Evolutionary conservation across 2,113 vertebrate species (phyloP).

Genomic region (Tragelaphus buxtoni): DNA sequence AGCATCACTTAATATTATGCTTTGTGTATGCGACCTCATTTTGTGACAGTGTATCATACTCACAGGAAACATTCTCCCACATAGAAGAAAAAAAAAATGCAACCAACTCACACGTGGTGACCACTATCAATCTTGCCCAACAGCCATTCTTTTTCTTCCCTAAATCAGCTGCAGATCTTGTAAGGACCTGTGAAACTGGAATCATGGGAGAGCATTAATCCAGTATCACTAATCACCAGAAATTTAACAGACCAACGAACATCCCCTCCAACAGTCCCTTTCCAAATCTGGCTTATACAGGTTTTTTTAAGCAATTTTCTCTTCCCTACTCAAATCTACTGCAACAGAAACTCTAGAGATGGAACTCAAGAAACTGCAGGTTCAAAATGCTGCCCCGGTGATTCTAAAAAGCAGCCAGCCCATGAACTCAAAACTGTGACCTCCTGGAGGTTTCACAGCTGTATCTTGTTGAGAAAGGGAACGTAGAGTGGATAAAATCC

Average conservation of each 20-base stretch:
- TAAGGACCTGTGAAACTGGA: not conserved
- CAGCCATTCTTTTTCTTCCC: not conserved
- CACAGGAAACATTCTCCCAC: not conserved
- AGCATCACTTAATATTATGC: not conserved
- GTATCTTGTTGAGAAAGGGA: not conserved
- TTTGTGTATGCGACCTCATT: not conserved
- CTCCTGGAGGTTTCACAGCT: not conserved
- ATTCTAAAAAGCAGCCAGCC: not conserved
- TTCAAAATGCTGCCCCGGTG: not conserved
- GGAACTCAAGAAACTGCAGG: not conserved
- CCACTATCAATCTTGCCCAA: not conserved
- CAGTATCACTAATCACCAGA: not conserved
- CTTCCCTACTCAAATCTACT: not conserved
- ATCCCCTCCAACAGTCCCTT: not conserved
- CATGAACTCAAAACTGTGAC: not conserved
- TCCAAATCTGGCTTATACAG: not conserved
- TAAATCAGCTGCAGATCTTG: not conserved
- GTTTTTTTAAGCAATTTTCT: not conserved
- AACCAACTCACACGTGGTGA: not conserved
- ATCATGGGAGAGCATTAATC: not conserved
- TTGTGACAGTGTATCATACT: not conserved
- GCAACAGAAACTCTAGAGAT: not conserved
- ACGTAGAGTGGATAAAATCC: accelerated
- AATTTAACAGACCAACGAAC: not conserved
- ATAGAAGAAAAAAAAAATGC: not conserved